Evolutionary conservation across 2,113 vertebrate genomes (phyloP).

Genomic region (Lepisosteus osseus): DNA sequence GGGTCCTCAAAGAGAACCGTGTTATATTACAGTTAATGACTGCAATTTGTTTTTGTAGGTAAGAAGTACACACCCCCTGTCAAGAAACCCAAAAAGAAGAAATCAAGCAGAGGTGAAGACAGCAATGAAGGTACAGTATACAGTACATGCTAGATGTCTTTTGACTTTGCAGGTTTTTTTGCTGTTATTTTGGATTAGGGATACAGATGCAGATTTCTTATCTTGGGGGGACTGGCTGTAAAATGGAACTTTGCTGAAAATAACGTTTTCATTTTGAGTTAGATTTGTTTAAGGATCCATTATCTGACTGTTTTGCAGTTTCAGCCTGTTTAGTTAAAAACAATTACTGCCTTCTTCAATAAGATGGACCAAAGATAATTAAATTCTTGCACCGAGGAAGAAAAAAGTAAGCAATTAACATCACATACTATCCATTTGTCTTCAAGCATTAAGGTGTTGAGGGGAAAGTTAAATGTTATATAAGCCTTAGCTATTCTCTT

Average conservation of each 20-base stretch:
- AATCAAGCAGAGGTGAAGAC: constrained; percentile 39
- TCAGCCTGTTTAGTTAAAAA: constrained; percentile 70
- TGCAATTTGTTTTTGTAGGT: constrained; percentile 39
- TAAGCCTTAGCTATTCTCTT: constrained; percentile 50
- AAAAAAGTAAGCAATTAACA: constrained; percentile 69
- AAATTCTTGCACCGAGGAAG: constrained; percentile 68
- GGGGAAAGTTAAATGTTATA: constrained; percentile 43
- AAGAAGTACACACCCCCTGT: constrained; percentile 36
- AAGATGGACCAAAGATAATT: constrained; percentile 75
- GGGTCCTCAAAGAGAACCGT: too few relatives aligned
- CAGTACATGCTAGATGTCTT: not conserved
- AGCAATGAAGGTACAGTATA: constrained; percentile 38
- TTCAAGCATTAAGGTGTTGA: constrained; percentile 60
- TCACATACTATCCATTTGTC: constrained; percentile 67
- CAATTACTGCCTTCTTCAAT: constrained; percentile 69
- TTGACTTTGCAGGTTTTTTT: not conserved
- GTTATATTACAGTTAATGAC: not conserved
- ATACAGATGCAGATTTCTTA: not conserved
- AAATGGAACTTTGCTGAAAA: constrained; percentile 49
- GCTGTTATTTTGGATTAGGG: not conserved
- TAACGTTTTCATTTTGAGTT: constrained; percentile 55
- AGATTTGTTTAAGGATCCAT: constrained; percentile 67
- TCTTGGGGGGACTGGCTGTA: constrained; percentile 57
- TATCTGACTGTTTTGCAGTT: constrained; percentile 66
- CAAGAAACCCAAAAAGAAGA: constrained; percentile 44